These are phyloP conservation scores for Intellagama lesueurii DNA, from an alignment of 2,797 vertebrate genomes.

Conservation along the genomic window DNA sequence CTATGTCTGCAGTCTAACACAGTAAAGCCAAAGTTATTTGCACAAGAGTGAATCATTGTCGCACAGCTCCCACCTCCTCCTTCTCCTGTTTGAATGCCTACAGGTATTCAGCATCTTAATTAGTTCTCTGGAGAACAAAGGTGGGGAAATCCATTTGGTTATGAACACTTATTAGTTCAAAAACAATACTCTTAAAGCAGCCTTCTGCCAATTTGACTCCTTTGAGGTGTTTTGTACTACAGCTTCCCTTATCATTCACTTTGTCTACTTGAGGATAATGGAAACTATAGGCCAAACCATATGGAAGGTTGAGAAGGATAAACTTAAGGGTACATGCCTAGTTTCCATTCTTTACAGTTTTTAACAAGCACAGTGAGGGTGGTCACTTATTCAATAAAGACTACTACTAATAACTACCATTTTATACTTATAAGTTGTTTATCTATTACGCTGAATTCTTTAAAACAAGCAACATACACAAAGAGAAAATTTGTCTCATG, in stretches of 20 bases:
- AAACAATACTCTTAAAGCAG: not conserved
- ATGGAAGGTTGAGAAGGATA: not conserved
- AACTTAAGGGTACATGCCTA: not conserved
- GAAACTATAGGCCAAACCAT: not conserved
- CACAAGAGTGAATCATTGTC: not conserved
- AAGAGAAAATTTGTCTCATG: not conserved
- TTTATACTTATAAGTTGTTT: not conserved
- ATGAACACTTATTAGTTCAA: not conserved
- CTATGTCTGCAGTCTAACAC: not conserved
- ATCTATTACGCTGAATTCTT: not conserved
- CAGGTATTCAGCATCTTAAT: not conserved
- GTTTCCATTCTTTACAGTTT: not conserved
- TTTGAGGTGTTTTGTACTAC: not conserved
- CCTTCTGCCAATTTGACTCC: not conserved
- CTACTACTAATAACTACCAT: too few relatives aligned
- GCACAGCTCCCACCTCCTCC: not conserved
- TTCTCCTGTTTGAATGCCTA: not conserved
- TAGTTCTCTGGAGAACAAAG: not conserved
- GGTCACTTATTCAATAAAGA: not conserved
- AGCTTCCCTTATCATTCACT: not conserved
- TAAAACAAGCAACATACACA: not conserved
- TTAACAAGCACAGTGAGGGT: not conserved
- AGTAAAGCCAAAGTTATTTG: not conserved
- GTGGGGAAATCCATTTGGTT: not conserved
- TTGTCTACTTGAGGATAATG: not conserved